phyloP scores from a whole-genome alignment of 1,140 invertebrate species.

The Lycorma delicatula region DNA sequence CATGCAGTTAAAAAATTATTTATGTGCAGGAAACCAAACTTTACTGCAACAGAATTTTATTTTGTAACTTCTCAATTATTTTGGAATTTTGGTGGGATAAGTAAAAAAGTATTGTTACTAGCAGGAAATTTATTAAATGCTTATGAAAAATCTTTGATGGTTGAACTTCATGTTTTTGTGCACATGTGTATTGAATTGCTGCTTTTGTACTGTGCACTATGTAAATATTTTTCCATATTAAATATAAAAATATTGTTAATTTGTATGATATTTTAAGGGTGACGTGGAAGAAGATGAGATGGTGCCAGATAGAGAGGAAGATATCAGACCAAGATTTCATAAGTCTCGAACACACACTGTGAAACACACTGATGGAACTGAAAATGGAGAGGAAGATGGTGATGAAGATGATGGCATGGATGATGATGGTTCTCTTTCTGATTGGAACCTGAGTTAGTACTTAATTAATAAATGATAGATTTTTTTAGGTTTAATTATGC shows the following conservation, averaged over 20 bases:
- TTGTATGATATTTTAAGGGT: conserved; percentile 34
- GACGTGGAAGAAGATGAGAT: conserved; percentile 89
- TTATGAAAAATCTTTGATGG: too few species aligned
- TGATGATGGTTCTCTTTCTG: conserved; percentile 82
- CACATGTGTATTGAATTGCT: not conserved
- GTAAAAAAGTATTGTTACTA: too few species aligned
- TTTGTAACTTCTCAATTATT: too few species aligned
- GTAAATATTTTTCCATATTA: conserved; percentile 9
- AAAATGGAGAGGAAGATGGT: conserved; percentile 57
- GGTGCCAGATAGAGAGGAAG: conserved; percentile 94
- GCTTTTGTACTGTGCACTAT: too few species aligned
- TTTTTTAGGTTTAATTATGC: not conserved
- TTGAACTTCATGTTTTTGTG: not conserved
- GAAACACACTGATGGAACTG: conserved; percentile 39
- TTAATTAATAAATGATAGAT: conserved; percentile 1
- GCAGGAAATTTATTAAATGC: too few species aligned
- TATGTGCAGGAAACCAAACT: too few species aligned
- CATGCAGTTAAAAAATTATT: too few species aligned
- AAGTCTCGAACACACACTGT: conserved; percentile 77
- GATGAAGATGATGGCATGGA: conserved; percentile 73
- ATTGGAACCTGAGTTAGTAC: conserved; percentile 83
- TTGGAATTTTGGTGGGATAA: too few species aligned
- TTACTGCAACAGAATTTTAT: too few species aligned
- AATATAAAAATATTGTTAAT: not conserved
- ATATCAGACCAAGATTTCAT: conserved; percentile 95